Conservation (phyloP, 1,140 invertebrate genomes). For the Nylanderia fulva region DNA sequence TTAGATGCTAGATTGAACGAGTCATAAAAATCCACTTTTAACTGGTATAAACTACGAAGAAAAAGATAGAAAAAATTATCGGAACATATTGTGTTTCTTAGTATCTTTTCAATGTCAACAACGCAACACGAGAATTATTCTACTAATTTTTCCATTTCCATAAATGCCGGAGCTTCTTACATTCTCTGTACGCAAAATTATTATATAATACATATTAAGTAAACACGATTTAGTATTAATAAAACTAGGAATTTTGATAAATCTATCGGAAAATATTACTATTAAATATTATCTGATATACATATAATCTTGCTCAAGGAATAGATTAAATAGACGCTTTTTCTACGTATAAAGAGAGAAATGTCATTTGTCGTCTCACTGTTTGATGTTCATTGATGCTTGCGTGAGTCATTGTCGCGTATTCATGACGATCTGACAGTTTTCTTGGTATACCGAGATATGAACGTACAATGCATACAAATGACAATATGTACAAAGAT, state of each 20-base stretch:
- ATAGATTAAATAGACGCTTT: neutral
- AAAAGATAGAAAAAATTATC: neutral
- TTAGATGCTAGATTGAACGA: constrained; percentile 15
- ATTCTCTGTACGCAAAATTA: neutral
- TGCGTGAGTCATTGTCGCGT: constrained; percentile 21
- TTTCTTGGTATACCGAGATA: neutral
- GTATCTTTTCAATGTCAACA: neutral
- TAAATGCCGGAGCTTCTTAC: neutral
- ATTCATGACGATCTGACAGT: constrained; percentile 28
- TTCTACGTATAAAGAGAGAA: constrained; percentile 6
- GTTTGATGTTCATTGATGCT: constrained; percentile 36
- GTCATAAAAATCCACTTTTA: constrained; percentile 39
- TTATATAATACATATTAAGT: constrained; percentile 35
- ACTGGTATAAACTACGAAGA: constrained; percentile 7
- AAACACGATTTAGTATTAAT: neutral
- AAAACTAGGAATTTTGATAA: too few relatives aligned
- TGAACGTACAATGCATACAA: neutral
- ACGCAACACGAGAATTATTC: neutral
- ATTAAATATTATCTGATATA: neutral
- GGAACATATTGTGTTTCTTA: constrained; percentile 19
- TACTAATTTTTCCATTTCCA: constrained; percentile 15
- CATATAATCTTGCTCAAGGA: neutral
- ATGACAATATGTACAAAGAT: constrained; percentile 26
- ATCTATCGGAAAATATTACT: neutral
- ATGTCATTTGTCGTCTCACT: neutral